Base-by-base conservation (phyloP, 2,888 invertebrate genomes). In the Esperia sulphurella region DNA sequence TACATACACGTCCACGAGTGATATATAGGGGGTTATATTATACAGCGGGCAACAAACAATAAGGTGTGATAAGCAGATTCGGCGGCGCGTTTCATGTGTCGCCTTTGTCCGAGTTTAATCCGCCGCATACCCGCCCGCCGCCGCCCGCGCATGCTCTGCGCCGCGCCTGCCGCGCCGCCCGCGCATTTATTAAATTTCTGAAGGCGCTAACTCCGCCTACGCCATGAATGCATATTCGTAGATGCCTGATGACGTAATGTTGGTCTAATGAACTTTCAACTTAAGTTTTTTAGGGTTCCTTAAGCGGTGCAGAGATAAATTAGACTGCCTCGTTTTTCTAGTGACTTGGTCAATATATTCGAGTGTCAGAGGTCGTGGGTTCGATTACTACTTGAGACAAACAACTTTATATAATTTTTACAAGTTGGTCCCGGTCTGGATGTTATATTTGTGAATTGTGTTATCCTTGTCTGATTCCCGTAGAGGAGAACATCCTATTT, bases 21-120 rank as follows among this genome's bases (percentile, higher is more conserved):
- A 85, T 83, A 82, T 84, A 81, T 82, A 77, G 78, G 69, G 75
- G 79, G 80, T 69, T 75, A 78, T 83, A 82, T 79, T 69, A 70
- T 69, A 55, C 63, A 65, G 72, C 78, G 79, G 79, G 71, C 77
- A 69, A 70, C 80, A 73, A 80, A 86, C 85, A 86, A 83, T 85
- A 78, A 77, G 72, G 75, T 65, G 75, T 70, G 87, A 87, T 88
- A 87, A 85, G 84, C 67, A 81, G 83, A 83, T 83, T 82, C 75
- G 81, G 79, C 88, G 88, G 87, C 74, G 55, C 79, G 65, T 87
- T 87, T 88, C 71, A 87, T 80, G 83, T 83, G 51, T 65, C 65
- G 74, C 82, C 83, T 88, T 87, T 87, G 84, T 84, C 81, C 78
- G 71, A 74, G 70, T 63, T 61, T 83, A 78, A 83, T 80, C 81